Conservation (phyloP, 1,140 invertebrate species). For the Reticulitermes speratus region DNA sequence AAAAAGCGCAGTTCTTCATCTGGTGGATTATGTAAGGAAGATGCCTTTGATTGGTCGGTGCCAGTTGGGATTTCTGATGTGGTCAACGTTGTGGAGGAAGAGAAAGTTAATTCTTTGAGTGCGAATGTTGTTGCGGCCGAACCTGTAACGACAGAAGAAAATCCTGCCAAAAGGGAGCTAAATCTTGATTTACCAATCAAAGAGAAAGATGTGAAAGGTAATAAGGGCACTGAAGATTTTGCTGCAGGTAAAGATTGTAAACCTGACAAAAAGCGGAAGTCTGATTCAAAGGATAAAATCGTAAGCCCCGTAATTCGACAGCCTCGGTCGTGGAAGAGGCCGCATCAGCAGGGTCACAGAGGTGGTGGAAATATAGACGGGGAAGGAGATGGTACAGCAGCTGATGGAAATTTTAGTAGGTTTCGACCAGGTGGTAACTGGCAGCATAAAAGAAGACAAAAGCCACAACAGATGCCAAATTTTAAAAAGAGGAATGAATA, state of each 20-base stretch:
- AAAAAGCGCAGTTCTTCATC: slow-evolving; percentile 47
- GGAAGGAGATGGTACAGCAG: slow-evolving; percentile 36
- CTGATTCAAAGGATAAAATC: slow-evolving; percentile 81
- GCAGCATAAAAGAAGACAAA: not conserved
- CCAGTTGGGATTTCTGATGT: not conserved
- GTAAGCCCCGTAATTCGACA: slow-evolving; percentile 90
- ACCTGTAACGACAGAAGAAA: not conserved
- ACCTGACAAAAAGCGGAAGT: slow-evolving; percentile 47
- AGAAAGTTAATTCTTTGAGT: not conserved
- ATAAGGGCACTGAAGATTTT: not conserved
- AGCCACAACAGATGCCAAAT: slow-evolving; percentile 56
- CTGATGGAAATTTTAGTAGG: slow-evolving; percentile 35
- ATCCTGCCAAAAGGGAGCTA: slow-evolving; percentile 7
- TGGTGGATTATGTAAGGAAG: slow-evolving; percentile 32
- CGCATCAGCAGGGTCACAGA: slow-evolving; percentile 42
- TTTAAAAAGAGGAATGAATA: slow-evolving; percentile 71
- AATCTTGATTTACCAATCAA: not conserved
- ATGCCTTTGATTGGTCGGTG: slow-evolving; percentile 16
- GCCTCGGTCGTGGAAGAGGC: slow-evolving; percentile 73
- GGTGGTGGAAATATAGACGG: slow-evolving; percentile 29
- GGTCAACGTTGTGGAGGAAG: not conserved
- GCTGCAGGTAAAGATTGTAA: not conserved
- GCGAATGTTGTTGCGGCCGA: not conserved
- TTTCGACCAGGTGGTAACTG: not conserved
- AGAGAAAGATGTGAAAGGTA: slow-evolving; percentile 14